Percentiles rank a stretch among this genome's conserved stretches.
Conservation (phyloP, 1,140 invertebrate species). For the Lordiphosa mommai region DNA sequence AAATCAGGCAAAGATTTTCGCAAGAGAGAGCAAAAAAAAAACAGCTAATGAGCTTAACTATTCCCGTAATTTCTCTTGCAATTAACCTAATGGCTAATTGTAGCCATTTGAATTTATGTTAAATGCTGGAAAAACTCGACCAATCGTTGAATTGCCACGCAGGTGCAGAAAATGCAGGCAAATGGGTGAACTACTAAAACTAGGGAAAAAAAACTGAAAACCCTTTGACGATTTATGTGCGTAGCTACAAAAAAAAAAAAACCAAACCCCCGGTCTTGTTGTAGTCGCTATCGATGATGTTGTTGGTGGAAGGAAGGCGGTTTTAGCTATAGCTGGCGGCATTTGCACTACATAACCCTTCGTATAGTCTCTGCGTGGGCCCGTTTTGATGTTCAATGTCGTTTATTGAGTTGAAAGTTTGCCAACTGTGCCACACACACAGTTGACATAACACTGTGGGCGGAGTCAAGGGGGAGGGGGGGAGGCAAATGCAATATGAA, state of each 20-base stretch:
- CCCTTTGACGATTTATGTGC: constrained; percentile 2
- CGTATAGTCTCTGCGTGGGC: too few species aligned
- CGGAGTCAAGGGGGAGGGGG: neutral
- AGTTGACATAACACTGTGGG: neutral
- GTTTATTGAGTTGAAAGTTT: constrained; percentile 51
- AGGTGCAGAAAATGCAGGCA: constrained; percentile 25
- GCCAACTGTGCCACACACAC: constrained; percentile 37
- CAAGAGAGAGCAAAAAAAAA: neutral
- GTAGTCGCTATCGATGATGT: constrained; percentile 2
- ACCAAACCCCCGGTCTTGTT: neutral
- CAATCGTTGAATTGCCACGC: constrained; percentile 6
- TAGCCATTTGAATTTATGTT: constrained; percentile 27
- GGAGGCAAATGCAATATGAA: constrained; percentile 39
- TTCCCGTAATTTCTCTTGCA: constrained; percentile 13
- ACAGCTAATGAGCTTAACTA: constrained; percentile 9
- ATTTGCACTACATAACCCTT: too few species aligned
- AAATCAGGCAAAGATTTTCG: neutral
- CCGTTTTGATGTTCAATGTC: constrained; percentile 37
- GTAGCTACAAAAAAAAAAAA: neutral
- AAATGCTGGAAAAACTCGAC: constrained; percentile 36
- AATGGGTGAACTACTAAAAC: constrained; percentile 10
- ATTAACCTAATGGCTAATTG: constrained; percentile 26
- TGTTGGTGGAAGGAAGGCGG: constrained; percentile 5
- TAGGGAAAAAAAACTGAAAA: constrained; percentile 4
- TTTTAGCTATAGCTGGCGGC: neutral